A percentile compares a stretch with the other conserved stretches of the same genome.
Conservation (phyloP, 2,888 invertebrate species). For the Dicyrtoma fusca region DNA sequence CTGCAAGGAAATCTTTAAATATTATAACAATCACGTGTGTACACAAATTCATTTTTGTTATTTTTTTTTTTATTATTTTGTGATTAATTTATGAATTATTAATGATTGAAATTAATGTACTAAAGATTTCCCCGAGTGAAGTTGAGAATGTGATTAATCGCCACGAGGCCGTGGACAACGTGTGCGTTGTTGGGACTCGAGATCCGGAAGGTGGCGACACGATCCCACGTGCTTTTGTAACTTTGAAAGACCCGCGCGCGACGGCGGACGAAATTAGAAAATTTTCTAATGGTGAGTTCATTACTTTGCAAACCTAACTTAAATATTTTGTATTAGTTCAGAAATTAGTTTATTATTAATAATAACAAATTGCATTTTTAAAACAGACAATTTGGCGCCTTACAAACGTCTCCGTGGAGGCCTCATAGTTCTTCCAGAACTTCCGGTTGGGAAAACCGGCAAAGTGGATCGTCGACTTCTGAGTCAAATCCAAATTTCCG, state of each 20-base stretch:
- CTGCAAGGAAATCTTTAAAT: conserved; percentile 54
- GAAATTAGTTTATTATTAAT: background rate
- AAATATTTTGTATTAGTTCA: background rate
- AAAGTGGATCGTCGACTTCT: conserved; percentile 23
- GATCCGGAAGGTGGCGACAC: conserved; percentile 52
- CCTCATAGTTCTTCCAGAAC: conserved; percentile 22
- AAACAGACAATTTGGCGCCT: conserved; percentile 25
- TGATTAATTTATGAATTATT: background rate
- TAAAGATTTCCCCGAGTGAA: conserved; percentile 50
- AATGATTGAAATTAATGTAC: background rate
- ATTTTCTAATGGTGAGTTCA: conserved; percentile 44
- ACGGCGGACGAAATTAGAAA: conserved; percentile 43
- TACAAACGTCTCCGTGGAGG: conserved; percentile 41
- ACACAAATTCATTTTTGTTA: too few relatives aligned
- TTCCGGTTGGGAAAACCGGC: conserved; percentile 37
- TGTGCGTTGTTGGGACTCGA: conserved; percentile 48
- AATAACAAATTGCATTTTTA: too few relatives aligned
- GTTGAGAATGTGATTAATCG: conserved; percentile 45
- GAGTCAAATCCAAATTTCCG: conserved; percentile 23
- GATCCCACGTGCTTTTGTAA: conserved; percentile 49
- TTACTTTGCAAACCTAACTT: too few relatives aligned
- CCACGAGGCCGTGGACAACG: conserved; percentile 47
- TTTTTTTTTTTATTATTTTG: too few relatives aligned
- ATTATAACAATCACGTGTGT: conserved; percentile 52
- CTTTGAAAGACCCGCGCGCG: conserved; percentile 18